Evolutionary conservation across 1,140 invertebrate species (phyloP), one percentile per base, ranked within the genome.

Genomic region (Pseudomyrmex pallidus): DNA sequence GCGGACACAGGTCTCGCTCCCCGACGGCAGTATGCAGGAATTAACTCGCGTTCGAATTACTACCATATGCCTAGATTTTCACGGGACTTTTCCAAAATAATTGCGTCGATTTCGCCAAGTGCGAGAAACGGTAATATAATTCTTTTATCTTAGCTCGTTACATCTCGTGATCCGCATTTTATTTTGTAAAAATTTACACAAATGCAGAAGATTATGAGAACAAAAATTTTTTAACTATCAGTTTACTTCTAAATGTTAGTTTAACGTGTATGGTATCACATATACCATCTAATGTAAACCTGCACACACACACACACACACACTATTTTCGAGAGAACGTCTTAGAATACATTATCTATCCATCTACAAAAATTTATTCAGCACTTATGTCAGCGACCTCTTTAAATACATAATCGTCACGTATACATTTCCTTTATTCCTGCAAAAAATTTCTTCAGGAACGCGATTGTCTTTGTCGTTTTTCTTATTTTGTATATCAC

Each of bases 41-140:
- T 80, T 80, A 80, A 80, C 66, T 80, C 76, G 66, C 76, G 66
- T 52, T 50, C 66, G 54, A 80, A 80, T 80, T 80, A 80, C 76
- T 66, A 52, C 66, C 66, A 80, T 80, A 80, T 72, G 76, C 66
- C 66, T 12, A 44, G 74, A 44, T 12, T 78, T 80, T 70, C 70
- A 70, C 66, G 44, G 10, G 20, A 80, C 54, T 80, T 70, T 80
- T 72, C 76, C 76, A 15, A 59, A 59, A 70, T 48, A 46, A n/a
- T 15, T 35, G 13, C 56, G 22, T 12, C 57, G 17, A 62, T 20
- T 50, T 59, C 9, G 7, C 12, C 54, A 12, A 10, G 15, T 1
- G n/a, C 2, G 12, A 57, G 5, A 10, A 4, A 44, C 5, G 15
- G 2, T 48, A 48, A 70, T 5, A n/a, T n/a, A 50, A 63, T 17